Conservation (phyloP, 1,140 invertebrate genomes). For the Chironomus striatipennis region DNA sequence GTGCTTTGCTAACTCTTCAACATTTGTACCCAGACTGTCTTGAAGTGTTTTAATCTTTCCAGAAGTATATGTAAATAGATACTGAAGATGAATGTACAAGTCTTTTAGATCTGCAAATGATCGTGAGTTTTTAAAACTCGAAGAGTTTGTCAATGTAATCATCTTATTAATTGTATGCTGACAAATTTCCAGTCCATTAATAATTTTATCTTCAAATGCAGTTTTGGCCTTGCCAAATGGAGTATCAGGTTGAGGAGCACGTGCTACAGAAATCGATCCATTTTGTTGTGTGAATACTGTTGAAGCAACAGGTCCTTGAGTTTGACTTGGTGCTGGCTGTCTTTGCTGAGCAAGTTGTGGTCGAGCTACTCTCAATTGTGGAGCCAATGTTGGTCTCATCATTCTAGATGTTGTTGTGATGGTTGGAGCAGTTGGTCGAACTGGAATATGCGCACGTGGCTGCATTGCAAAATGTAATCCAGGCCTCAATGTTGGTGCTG, state of each 20-base stretch:
- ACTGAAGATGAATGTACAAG: slow-evolving; percentile 39
- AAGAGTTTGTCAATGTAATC: slow-evolving; percentile 37
- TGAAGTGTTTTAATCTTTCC: background rate
- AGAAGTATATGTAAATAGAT: slow-evolving; percentile 36
- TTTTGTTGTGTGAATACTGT: slow-evolving; percentile 10
- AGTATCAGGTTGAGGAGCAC: slow-evolving; percentile 27
- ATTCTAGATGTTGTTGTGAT: background rate
- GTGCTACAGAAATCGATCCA: background rate
- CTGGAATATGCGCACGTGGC: background rate
- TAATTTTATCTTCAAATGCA: slow-evolving; percentile 37
- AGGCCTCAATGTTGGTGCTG: background rate
- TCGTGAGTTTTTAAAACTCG: slow-evolving; percentile 36
- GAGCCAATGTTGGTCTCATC: background rate
- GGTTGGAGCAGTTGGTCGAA: background rate
- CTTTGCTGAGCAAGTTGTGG: background rate
- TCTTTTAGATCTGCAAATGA: slow-evolving; percentile 37
- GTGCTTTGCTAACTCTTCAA: background rate
- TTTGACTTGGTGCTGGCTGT: background rate
- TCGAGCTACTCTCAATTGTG: background rate
- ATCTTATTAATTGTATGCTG: slow-evolving; percentile 37
- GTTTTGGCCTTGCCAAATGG: slow-evolving; percentile 32
- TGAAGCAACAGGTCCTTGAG: background rate
- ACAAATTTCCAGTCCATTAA: slow-evolving; percentile 38
- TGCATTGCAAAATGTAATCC: background rate
- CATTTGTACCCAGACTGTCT: background rate